Base-by-base conservation (phyloP, 2,113 vertebrate species). In the Triplophysa siluroides region DNA sequence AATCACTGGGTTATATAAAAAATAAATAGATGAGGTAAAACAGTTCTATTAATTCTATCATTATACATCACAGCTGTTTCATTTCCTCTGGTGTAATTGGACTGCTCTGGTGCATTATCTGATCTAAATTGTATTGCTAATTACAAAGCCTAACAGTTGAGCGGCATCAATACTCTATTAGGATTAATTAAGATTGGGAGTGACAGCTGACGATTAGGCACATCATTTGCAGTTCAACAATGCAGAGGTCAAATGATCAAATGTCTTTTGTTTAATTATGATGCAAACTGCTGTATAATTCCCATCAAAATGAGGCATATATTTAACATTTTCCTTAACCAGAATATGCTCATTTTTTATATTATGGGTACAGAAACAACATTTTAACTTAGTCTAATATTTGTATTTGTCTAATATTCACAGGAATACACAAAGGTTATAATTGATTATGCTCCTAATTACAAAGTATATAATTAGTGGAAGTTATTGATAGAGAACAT, bases 81-180 rank as follows among this genome's bases (percentile, higher is more conserved):
- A 90, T 89, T 91, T 92, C 92, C 91, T 90, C 89, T 91, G 93
- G 93, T 94, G 94, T 95, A 95, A 96, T 92, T 95, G 95, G 90
- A 92, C 93, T 90, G 93, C 92, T 90, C 90, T 71, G 81, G 87
- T 87, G 86, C 91, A 92, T 92, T 91, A 92, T 91, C 92, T 90
- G 88, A 82, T 95, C 93, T 95, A 96, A 95, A 96, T 95, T 95
- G 94, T 93, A 95, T 94, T 94, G 93, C 92, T 96, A 94, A 96
- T 98, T 96, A 98, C 93, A 95, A 95, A 95, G 94, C 94, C 95
- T 92, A 96, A 96, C 95, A 95, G 94, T 96, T 95, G 94, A 86
- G 85, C 91, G 75, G 90, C 95, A 94, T 98, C 97, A 95, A 96
- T 97, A 96, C 94, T 93, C 94, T 94, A 97, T 97, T 96, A 96